Conservation (phyloP, 1,140 invertebrate genomes). For the Drosophila parvula region DNA sequence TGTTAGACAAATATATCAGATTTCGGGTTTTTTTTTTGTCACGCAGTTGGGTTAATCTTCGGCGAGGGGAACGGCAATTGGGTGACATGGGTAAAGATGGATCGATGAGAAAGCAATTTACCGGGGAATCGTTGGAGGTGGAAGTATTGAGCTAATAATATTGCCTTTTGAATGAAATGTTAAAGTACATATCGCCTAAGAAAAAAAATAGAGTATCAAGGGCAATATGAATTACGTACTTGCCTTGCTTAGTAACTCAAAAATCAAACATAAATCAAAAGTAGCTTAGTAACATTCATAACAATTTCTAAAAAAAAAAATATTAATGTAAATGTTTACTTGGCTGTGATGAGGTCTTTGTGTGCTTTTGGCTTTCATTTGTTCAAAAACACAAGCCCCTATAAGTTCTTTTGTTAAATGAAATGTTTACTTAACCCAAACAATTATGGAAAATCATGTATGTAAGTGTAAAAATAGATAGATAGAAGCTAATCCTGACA, state of each 20-base stretch:
- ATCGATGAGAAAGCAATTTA: constrained; percentile 45
- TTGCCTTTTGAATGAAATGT: not conserved
- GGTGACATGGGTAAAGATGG: constrained; percentile 47
- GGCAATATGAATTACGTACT: not conserved
- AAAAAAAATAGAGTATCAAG: not conserved
- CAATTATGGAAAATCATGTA: too few species aligned
- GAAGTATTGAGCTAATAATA: not conserved
- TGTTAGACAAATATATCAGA: constrained; percentile 80
- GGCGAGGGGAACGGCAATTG: constrained; percentile 15
- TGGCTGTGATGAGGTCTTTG: not conserved
- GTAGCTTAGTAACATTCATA: too few species aligned
- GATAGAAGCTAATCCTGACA: too few species aligned
- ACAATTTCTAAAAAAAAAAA: too few species aligned
- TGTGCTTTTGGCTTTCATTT: too few species aligned
- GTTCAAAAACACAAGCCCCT: too few species aligned
- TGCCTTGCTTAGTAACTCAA: not conserved
- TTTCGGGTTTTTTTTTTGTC: constrained; percentile 46
- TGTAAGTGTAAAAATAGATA: too few species aligned
- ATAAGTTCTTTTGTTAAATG: too few species aligned
- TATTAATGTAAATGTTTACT: not conserved
- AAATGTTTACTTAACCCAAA: too few species aligned
- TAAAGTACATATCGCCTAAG: too few species aligned
- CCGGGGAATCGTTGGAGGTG: not conserved
- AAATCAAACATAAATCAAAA: not conserved
- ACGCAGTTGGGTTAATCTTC: constrained; percentile 35